phyloP scores from a whole-genome alignment of 1,140 invertebrate species.

The Zophobas atratus region DNA sequence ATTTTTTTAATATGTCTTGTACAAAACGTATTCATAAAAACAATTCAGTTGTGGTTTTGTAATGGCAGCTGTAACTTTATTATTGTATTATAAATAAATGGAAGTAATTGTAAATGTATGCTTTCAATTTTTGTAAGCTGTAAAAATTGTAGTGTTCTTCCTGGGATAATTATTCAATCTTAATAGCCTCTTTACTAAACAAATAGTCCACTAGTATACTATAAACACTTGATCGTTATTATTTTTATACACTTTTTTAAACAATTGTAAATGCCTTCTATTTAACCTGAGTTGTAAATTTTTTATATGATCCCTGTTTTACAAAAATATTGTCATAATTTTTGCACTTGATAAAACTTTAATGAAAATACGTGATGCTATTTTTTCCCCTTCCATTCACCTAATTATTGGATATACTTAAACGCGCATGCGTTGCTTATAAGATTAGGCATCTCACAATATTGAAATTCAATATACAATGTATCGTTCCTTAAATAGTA shows the following conservation, averaged over 20 bases:
- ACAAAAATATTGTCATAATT: conserved; percentile 57
- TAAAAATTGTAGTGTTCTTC: conserved; percentile 42
- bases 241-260: conserved; percentile 44
- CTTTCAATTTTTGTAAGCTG: conserved; percentile 41
- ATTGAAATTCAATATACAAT: too few relatives aligned
- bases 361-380: conserved; percentile 40
- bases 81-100: conserved; percentile 31
- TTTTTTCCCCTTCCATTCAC: background rate
- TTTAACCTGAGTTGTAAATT: conserved; percentile 56
- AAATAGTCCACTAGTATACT: conserved; percentile 37
- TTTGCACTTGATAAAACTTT: conserved; percentile 57
- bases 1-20: conserved; percentile 48
- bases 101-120: conserved; percentile 42
- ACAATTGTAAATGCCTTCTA: conserved; percentile 51
- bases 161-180: conserved; percentile 19
- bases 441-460: too few relatives aligned
- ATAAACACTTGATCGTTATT: conserved; percentile 39
- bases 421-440: too few relatives aligned
- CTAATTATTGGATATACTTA: too few relatives aligned
- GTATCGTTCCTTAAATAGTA: too few relatives aligned
- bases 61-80: conserved; percentile 41
- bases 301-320: conserved; percentile 57
- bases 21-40: conserved; percentile 37
- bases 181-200: conserved; percentile 26
- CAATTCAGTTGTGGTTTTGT: conserved; percentile 37